These are phyloP conservation scores for Sussaba pulchella DNA, from an alignment of 2,888 invertebrate genomes.

Conservation along the genomic window DNA sequence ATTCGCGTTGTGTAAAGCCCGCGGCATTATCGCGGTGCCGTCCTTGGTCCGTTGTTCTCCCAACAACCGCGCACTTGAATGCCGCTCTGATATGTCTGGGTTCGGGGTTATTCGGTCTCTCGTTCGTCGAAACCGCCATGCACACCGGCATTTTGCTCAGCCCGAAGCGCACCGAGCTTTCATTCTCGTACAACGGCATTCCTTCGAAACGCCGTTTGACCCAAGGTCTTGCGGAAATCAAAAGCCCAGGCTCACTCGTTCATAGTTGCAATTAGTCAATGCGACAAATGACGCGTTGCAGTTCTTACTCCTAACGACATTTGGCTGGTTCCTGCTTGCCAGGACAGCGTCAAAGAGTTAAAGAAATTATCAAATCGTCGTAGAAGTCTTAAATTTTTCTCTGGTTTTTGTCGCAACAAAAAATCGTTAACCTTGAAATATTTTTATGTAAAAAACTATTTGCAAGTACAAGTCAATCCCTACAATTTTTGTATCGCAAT, in stretches of 20 bases:
- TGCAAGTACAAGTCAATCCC: no score
- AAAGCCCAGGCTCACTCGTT: conserved; percentile 65
- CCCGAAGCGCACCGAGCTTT: conserved; percentile 11
- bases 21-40: conserved; percentile 75
- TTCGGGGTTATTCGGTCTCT: conserved; percentile 35
- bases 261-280: conserved; percentile 80
- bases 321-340: conserved; percentile 68
- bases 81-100: conserved; percentile 63
- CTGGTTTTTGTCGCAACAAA: not conserved
- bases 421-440: not conserved
- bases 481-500: not conserved
- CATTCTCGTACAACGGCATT: conserved; percentile 17
- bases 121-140: conserved; percentile 66
- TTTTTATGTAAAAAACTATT: no score
- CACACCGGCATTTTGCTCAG: conserved; percentile 55
- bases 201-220: conserved; percentile 50
- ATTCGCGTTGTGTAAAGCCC: conserved; percentile 76
- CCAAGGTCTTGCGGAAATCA: conserved; percentile 53
- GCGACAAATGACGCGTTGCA: conserved; percentile 77
- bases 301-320: conserved; percentile 69
- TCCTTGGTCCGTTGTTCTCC: conserved; percentile 74
- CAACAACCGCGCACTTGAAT: conserved; percentile 76
- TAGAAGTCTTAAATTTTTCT: not conserved
- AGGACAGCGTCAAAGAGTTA: conserved; percentile 71
- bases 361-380: conserved; percentile 15